Evolutionary conservation across 2,888 invertebrate genomes (phyloP).

Genomic region (Dynastes tityus): DNA sequence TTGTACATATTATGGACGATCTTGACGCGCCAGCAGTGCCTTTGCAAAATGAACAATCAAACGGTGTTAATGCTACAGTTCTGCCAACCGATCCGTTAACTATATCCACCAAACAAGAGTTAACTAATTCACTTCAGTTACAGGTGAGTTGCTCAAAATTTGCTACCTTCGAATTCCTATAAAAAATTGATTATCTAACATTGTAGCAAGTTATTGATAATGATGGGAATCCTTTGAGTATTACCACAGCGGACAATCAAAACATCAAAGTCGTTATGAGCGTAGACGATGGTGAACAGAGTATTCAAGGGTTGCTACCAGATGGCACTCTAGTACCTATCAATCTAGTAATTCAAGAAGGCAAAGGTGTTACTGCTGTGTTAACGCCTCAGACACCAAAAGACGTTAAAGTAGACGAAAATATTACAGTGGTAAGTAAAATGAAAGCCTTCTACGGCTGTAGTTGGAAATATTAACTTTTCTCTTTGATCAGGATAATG

Average conservation of each 20-base stretch:
- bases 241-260: constrained; percentile 81
- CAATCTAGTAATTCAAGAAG: constrained; percentile 63
- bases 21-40: constrained; percentile 44
- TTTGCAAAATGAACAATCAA: constrained; percentile 42
- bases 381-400: constrained; percentile 24
- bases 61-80: not conserved
- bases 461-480: no score
- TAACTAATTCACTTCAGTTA: constrained; percentile 51
- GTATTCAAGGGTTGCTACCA: constrained; percentile 69
- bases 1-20: constrained; percentile 64
- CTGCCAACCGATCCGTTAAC: constrained; percentile 25
- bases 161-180: not conserved
- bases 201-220: constrained; percentile 77
- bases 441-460: not conserved
- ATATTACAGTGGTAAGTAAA: constrained; percentile 3
- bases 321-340: constrained; percentile 70
- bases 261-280: constrained; percentile 76
- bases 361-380: constrained; percentile 57
- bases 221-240: constrained; percentile 79
- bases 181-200: not conserved
- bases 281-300: constrained; percentile 72
- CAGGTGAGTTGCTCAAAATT: constrained; percentile 54
- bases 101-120: constrained; percentile 47
- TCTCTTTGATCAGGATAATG: no score
- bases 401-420: constrained; percentile 2